These are phyloP conservation scores for Erebia palarica DNA, from an alignment of 2,888 invertebrate species.

Conservation along the genomic window DNA sequence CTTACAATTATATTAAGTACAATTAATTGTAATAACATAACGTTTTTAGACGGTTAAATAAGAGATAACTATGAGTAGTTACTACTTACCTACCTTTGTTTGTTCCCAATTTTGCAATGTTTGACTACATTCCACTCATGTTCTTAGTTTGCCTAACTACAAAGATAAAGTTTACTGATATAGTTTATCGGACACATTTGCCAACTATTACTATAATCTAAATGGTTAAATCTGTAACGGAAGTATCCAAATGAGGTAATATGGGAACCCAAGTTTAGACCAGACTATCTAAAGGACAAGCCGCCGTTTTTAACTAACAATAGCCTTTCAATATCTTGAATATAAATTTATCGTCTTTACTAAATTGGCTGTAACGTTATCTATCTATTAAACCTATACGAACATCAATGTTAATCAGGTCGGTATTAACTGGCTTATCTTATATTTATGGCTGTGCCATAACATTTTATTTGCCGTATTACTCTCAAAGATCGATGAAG, in stretches of 20 bases:
- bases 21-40: too few species aligned
- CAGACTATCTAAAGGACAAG: slow-evolving; percentile 1
- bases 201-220: background rate
- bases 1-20: too few species aligned
- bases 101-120: background rate
- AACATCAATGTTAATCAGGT: background rate
- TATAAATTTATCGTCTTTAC: background rate
- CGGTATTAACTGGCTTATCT: background rate
- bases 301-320: slow-evolving; percentile 19
- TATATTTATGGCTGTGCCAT: background rate
- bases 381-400: background rate
- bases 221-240: slow-evolving; percentile 12
- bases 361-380: background rate
- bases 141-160: background rate
- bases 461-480: background rate
- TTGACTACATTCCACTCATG: background rate
- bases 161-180: background rate
- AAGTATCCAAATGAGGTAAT: slow-evolving; percentile 11
- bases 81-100: too few species aligned
- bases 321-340: slow-evolving; percentile 14
- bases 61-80: too few species aligned
- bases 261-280: slow-evolving; percentile 13
- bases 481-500: too few species aligned
- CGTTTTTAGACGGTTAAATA: too few species aligned
- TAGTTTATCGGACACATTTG: slow-evolving; percentile 13